A percentile compares a stretch with the other conserved stretches of the same genome.
Conservation (phyloP, 2,888 invertebrate genomes). For the Caenorhabditis doughertyi region DNA sequence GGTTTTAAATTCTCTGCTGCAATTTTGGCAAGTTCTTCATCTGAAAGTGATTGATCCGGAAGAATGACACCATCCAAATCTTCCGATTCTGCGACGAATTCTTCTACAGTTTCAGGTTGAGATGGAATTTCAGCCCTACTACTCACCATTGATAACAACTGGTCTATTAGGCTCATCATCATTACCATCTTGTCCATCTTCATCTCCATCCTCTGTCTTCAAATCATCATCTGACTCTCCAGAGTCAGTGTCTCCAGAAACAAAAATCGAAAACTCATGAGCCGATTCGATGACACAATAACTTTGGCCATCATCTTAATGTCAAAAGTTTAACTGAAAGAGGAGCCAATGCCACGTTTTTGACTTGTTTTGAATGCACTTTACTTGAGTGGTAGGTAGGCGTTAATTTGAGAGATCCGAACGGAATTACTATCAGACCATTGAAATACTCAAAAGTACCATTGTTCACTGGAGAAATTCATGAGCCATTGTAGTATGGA, state of each 20-base stretch:
- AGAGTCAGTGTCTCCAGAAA: constrained; percentile 26
- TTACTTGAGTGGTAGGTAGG: too few relatives aligned
- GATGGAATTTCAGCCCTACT: constrained; percentile 7
- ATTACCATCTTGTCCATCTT: constrained; percentile 21
- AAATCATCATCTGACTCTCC: neutral
- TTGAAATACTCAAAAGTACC: too few relatives aligned
- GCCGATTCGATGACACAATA: too few relatives aligned
- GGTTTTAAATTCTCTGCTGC: constrained; percentile 25
- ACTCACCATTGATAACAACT: neutral
- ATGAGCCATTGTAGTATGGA: too few relatives aligned
- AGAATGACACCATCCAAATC: constrained; percentile 32
- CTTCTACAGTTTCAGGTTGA: neutral
- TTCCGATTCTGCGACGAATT: neutral
- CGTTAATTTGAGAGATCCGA: too few relatives aligned
- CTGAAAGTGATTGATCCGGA: constrained; percentile 19
- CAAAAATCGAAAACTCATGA: constrained; percentile 8
- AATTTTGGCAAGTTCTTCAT: constrained; percentile 35
- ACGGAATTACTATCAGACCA: too few relatives aligned
- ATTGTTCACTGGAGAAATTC: too few relatives aligned
- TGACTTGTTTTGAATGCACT: too few relatives aligned
- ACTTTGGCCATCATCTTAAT: too few relatives aligned
- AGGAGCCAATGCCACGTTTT: too few relatives aligned
- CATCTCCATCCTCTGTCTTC: neutral
- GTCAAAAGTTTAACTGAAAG: too few relatives aligned
- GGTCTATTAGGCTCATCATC: neutral